Percentiles rank a stretch among this genome's conserved stretches.
phyloP scores from a whole-genome alignment of 2,113 vertebrate species.

The Pollachius pollachius region DNA sequence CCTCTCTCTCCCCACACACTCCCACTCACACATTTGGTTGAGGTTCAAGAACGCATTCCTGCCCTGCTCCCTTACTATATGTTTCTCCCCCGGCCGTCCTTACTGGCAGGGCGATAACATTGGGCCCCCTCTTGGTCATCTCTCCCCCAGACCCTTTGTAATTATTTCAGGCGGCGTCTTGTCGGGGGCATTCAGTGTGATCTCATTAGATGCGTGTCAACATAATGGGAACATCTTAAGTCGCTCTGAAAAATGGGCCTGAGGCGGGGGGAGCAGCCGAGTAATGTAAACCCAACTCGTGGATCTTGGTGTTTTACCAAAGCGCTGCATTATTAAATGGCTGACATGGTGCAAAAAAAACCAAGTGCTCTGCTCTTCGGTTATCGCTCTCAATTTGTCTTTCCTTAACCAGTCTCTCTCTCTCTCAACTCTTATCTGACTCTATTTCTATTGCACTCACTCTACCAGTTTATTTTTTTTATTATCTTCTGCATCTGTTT shows the following conservation, averaged over 20 bases:
- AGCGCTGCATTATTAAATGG: slow-evolving; percentile 46
- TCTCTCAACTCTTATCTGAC: neutral
- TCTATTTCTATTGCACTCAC: neutral
- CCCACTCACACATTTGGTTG: too few relatives aligned
- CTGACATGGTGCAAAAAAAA: slow-evolving; percentile 39
- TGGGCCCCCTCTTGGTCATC: too few relatives aligned
- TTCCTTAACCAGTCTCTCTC: neutral
- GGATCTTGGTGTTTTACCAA: slow-evolving; percentile 51
- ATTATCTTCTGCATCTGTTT: too few relatives aligned
- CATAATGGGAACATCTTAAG: slow-evolving; percentile 53
- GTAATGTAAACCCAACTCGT: slow-evolving; percentile 62
- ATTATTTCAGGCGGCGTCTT: slow-evolving; percentile 25
- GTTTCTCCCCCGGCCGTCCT: too few relatives aligned
- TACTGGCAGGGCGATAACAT: too few relatives aligned
- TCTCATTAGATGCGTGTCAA: slow-evolving; percentile 35
- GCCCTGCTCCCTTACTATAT: too few relatives aligned
- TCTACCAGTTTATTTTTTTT: too few relatives aligned
- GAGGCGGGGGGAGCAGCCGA: slow-evolving; percentile 40
- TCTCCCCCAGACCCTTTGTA: too few relatives aligned
- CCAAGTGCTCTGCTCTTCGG: slow-evolving; percentile 31
- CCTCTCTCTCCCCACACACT: too few relatives aligned
- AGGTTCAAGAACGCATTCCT: too few relatives aligned
- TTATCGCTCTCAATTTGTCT: slow-evolving; percentile 4
- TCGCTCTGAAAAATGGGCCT: slow-evolving; percentile 48
- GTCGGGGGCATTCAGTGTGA: slow-evolving; percentile 35